Evolutionary conservation across 2,888 invertebrate species (phyloP).

Genomic region (Embidobia sp.): DNA sequence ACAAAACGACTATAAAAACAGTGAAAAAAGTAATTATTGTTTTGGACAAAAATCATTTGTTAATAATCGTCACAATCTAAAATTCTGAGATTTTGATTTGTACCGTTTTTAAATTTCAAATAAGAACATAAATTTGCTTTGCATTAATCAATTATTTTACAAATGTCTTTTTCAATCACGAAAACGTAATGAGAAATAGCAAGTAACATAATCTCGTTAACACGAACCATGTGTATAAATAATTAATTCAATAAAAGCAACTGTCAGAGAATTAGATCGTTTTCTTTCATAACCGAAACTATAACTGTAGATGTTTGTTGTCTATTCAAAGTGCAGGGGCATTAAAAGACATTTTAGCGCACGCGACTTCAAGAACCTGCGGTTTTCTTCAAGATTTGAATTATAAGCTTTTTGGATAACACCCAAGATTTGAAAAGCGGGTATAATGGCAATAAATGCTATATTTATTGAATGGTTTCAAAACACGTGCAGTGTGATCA

Average conservation of each 20-base stretch:
- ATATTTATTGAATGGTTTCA: constrained; percentile 57
- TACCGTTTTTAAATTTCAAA: too few relatives aligned
- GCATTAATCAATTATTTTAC: too few relatives aligned
- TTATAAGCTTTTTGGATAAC: constrained; percentile 50
- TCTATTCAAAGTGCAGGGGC: constrained; percentile 12
- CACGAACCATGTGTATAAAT: too few relatives aligned
- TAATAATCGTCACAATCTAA: too few relatives aligned
- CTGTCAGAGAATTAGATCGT: neutral
- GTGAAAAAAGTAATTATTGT: too few relatives aligned
- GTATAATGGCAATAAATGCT: constrained; percentile 57
- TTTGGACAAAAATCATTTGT: too few relatives aligned
- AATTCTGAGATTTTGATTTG: too few relatives aligned
- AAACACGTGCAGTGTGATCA: constrained; percentile 38
- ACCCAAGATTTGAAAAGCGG: constrained; percentile 54
- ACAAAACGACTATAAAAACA: too few relatives aligned
- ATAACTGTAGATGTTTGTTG: constrained; percentile 32
- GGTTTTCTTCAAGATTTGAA: constrained; percentile 51
- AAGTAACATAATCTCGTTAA: too few relatives aligned
- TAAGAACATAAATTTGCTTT: too few relatives aligned
- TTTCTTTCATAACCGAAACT: constrained; percentile 13
- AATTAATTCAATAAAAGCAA: neutral
- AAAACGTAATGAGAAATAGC: too few relatives aligned
- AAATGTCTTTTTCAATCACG: too few relatives aligned
- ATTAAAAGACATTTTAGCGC: constrained; percentile 40
- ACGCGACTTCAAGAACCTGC: constrained; percentile 15